Evolutionary conservation across 2,888 invertebrate genomes (phyloP).

Genomic region (Cyclophora punctaria): DNA sequence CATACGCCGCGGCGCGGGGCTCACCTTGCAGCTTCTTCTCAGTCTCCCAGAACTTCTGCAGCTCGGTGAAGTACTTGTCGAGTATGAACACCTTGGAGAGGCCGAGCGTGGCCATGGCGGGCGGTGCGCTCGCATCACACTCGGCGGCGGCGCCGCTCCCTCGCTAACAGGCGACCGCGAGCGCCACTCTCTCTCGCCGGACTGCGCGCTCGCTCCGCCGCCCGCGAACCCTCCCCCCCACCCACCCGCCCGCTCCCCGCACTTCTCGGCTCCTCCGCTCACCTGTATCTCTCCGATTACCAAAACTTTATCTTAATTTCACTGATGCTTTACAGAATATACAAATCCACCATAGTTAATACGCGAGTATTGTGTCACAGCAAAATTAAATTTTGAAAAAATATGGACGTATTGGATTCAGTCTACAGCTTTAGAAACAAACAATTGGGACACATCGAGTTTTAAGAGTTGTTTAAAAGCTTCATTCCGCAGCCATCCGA

Average conservation of each 20-base stretch:
- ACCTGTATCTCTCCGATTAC: no score
- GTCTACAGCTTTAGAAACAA: neutral
- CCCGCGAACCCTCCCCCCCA: conserved; percentile 10
- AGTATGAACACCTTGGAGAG: conserved; percentile 97
- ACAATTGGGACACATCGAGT: neutral
- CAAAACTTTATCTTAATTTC: no score
- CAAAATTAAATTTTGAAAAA: no score
- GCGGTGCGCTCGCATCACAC: conserved; percentile 63
- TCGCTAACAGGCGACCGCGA: conserved; percentile 16
- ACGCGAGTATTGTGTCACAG: neutral
- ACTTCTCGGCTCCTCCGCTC: no score
- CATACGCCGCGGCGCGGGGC: conserved; percentile 27
- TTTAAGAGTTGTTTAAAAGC: neutral
- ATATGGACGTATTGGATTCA: neutral
- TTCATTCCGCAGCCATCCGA: neutral
- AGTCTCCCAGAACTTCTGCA: conserved; percentile 97
- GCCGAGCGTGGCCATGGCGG: conserved; percentile 94
- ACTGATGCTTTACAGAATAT: no score
- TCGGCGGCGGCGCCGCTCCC: conserved; percentile 54
- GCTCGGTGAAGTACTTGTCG: conserved; percentile 97
- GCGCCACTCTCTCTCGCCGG: conserved; percentile 13
- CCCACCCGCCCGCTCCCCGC: conserved; percentile 9
- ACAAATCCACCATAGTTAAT: neutral
- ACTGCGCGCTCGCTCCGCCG: conserved; percentile 11
- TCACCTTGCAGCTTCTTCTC: conserved; percentile 97